Conservation (phyloP, 2,113 vertebrate genomes). For the Brachypodius melanocephalos region DNA sequence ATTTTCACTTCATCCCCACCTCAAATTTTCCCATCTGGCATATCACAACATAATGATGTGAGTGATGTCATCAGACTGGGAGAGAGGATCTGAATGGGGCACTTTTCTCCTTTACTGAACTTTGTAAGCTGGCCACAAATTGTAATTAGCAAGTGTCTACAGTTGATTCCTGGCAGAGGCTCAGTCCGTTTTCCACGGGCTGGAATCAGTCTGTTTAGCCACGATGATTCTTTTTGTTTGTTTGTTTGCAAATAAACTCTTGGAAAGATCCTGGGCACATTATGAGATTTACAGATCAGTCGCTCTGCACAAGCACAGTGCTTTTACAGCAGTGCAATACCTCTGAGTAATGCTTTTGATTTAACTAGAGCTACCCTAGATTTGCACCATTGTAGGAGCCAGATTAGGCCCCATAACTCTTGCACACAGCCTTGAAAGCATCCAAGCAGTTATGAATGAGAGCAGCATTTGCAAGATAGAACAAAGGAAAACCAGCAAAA, state of each 20-base stretch:
- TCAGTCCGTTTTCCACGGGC: background rate
- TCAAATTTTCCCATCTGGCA: constrained; percentile 67
- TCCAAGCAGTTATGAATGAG: constrained; percentile 36
- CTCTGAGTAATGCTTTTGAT: constrained; percentile 51
- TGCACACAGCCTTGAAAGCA: background rate
- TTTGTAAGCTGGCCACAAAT: constrained; percentile 26
- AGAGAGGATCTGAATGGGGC: constrained; percentile 27
- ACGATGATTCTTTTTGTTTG: constrained; percentile 31
- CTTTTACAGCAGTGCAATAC: constrained; percentile 3
- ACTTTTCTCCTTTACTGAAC: constrained; percentile 32
- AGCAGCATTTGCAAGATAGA: constrained; percentile 20
- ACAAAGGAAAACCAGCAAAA: constrained; percentile 22
- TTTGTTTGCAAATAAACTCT: constrained; percentile 67
- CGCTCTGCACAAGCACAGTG: background rate
- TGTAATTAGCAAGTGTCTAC: constrained; percentile 33
- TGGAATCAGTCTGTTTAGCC: constrained; percentile 39
- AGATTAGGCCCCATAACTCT: constrained; percentile 39
- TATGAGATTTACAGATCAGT: constrained; percentile 51
- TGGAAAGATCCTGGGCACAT: constrained; percentile 13
- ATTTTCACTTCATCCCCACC: constrained; percentile 66
- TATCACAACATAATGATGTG: constrained; percentile 61
- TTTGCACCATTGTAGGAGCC: constrained; percentile 35
- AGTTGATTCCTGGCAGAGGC: constrained; percentile 34
- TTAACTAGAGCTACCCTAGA: constrained; percentile 30
- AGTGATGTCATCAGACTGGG: constrained; percentile 61